phyloP scores from a whole-genome alignment of 2,888 invertebrate genomes.

The Caenorhabditis sp. region DNA sequence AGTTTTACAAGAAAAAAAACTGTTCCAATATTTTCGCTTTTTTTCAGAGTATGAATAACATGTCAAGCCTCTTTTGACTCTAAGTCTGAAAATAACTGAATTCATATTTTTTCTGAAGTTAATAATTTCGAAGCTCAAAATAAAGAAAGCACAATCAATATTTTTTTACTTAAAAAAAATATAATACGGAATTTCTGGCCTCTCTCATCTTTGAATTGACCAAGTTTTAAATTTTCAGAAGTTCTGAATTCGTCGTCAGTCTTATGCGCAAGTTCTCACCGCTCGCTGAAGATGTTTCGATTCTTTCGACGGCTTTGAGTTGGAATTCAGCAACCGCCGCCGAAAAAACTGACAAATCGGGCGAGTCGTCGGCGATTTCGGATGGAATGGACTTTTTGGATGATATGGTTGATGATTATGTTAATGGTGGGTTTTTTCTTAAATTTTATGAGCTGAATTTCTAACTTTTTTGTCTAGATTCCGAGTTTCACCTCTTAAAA shows the following conservation, averaged over 20 bases:
- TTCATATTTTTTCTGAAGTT: too few relatives aligned
- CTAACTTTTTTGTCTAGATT: not conserved
- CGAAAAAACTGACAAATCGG: conserved; percentile 27
- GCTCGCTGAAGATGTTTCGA: conserved; percentile 46
- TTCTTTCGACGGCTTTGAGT: conserved; percentile 31
- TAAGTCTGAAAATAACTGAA: too few relatives aligned
- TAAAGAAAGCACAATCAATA: too few relatives aligned
- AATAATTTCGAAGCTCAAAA: too few relatives aligned
- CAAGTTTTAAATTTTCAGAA: conserved; percentile 23
- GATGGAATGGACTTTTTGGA: conserved; percentile 50
- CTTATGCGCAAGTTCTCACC: conserved; percentile 55
- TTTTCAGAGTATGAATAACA: too few relatives aligned
- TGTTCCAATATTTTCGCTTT: too few relatives aligned
- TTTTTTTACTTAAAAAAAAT: too few relatives aligned
- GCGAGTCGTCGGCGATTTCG: conserved; percentile 13
- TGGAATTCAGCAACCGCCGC: conserved; percentile 34
- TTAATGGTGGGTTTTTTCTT: conserved; percentile 4
- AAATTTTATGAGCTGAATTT: not conserved
- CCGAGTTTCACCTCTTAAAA: too few relatives aligned
- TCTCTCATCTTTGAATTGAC: too few relatives aligned
- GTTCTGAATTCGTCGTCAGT: conserved; percentile 31
- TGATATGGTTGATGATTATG: conserved; percentile 36
- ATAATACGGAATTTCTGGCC: too few relatives aligned
- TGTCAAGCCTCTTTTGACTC: too few relatives aligned
- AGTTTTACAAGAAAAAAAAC: too few relatives aligned